Base-by-base conservation (phyloP, 2,888 invertebrate genomes). In the Punctoribates punctum region DNA sequence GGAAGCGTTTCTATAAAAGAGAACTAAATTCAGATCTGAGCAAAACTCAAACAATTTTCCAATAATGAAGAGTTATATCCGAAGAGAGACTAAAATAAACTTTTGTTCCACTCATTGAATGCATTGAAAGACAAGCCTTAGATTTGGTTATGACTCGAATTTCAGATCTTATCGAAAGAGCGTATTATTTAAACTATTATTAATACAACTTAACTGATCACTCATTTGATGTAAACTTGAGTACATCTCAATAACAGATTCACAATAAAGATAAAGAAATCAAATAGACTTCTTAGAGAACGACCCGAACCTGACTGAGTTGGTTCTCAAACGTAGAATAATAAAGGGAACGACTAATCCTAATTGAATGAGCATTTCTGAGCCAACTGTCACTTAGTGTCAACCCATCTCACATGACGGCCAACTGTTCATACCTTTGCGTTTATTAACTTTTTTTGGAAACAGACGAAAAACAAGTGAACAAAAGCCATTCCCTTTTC, bases 381-480 rank as follows among this genome's bases (percentile, higher is more conserved):
- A 62, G 25, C 62, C 62, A 62, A 62, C 62, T 62, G 62, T 62
- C 62, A 62, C 29, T 27, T 62, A 6, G 62, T 62, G 62, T 62
- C 62, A 62, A 62, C n/a, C 27, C 15, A 27, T 62, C 29, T 25
- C 5, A 25, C 5, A 62, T 62, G 29, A 62, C 25, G 29, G 25
- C 62, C 29, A 27, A 62, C 62, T 62, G 29, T 62, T 62, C 27
- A 62, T 15, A 25, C 27, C 62, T 62, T 9, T 29, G 27, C 29
- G 29, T 62, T 29, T 25, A 62, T 62, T 62, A 62, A 62, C 29
- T 62, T 29, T 62, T 62, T 60, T 29, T 15, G 27, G 27, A 62
- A 15, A 62, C 29, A 62, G 9, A 25, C 27, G 29, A 27, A 62
- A 29, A 8, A 6, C 23, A 62, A 62, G 29, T 62, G 9, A 57